Conservation (phyloP, 2,888 invertebrate genomes). For the Trypoxylon attenuatum region DNA sequence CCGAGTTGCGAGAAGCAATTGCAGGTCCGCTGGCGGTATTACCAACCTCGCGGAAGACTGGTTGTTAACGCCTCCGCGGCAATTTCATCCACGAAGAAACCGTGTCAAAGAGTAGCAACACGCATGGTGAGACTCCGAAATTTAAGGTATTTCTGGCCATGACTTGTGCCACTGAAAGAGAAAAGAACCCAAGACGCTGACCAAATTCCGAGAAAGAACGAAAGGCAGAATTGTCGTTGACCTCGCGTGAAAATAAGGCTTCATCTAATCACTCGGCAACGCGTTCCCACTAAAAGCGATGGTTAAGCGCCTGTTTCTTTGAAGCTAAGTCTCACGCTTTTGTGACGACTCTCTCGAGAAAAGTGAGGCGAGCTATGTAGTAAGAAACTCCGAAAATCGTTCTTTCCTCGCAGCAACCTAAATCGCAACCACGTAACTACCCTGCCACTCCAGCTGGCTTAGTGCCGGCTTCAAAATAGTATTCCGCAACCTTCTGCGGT, state of each 20-base stretch:
- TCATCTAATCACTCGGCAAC: constrained; percentile 31
- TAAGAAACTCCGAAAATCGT: not conserved
- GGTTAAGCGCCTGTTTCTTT: constrained; percentile 55
- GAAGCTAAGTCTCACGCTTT: constrained; percentile 13
- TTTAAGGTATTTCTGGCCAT: too few relatives aligned
- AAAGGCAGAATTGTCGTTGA: constrained; percentile 28
- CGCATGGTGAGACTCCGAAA: too few relatives aligned
- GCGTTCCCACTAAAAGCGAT: constrained; percentile 42
- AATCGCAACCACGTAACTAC: not conserved
- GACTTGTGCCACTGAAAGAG: too few relatives aligned
- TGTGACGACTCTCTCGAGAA: not conserved
- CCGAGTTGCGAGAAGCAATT: constrained; percentile 7
- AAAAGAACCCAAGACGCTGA: too few relatives aligned
- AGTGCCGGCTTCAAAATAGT: too few relatives aligned
- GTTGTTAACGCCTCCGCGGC: too few relatives aligned
- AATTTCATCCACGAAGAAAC: too few relatives aligned
- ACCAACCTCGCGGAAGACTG: too few relatives aligned
- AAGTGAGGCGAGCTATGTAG: too few relatives aligned
- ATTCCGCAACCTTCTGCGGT: too few relatives aligned
- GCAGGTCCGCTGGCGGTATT: not conserved
- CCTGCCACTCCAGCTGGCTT: too few relatives aligned
- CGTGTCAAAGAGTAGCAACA: too few relatives aligned
- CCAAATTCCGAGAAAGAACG: constrained; percentile 22
- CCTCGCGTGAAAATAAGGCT: constrained; percentile 54
- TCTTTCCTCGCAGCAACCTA: not conserved